phyloP scores from a whole-genome alignment of 2,888 invertebrate species.

The Sclerodermus sp. region DNA sequence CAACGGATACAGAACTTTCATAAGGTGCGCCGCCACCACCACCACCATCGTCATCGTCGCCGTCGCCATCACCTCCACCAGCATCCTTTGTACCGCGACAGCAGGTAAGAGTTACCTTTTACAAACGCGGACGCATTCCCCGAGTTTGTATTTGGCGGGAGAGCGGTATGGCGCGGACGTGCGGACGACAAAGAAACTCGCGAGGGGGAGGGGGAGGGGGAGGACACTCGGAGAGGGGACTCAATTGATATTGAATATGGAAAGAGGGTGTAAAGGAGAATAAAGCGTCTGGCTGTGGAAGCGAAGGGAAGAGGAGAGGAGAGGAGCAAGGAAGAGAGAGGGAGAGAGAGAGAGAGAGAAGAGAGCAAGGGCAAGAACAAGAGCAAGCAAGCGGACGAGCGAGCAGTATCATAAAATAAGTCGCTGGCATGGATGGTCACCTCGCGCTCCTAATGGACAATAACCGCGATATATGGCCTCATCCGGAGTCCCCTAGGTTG shows the following conservation, averaged over 20 bases:
- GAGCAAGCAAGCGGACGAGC: neutral
- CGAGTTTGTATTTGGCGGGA: too few species aligned
- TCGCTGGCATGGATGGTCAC: slow-evolving; percentile 48
- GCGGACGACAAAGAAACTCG: slow-evolving; percentile 7
- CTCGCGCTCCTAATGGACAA: slow-evolving; percentile 51
- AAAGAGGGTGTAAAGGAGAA: neutral
- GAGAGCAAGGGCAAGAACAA: slow-evolving; percentile 7
- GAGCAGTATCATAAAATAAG: slow-evolving; percentile 51
- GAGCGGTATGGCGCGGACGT: too few species aligned
- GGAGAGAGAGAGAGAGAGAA: slow-evolving; percentile 6
- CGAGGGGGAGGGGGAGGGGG: slow-evolving; percentile 8
- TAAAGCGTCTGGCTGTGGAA: neutral
- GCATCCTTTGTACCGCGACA: too few species aligned
- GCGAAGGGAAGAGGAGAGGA: too few species aligned
- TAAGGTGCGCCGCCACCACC: too few species aligned
- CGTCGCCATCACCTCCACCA: too few species aligned
- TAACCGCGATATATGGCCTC: slow-evolving; percentile 51
- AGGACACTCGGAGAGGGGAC: neutral
- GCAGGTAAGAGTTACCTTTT: too few species aligned
- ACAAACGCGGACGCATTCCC: too few species aligned
- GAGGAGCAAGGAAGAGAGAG: slow-evolving; percentile 3
- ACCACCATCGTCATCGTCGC: too few species aligned
- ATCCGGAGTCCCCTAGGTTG: slow-evolving; percentile 21
- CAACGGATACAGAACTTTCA: too few species aligned
- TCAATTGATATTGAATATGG: neutral